Conservation (phyloP, 2,888 invertebrate genomes). For the Acanthosepion pharaonis region DNA sequence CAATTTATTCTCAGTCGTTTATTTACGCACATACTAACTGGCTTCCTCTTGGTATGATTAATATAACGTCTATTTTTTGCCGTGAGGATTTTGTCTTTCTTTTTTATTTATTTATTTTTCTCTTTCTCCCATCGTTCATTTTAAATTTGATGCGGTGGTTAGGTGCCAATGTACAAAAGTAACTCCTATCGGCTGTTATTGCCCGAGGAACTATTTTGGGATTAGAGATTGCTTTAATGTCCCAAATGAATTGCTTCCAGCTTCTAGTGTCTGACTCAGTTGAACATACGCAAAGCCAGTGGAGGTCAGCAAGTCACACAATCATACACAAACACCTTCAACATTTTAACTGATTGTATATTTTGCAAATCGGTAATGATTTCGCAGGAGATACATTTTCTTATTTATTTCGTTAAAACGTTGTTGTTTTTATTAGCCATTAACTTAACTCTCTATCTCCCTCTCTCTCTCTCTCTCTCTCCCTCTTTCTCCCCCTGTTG, state of each 20-base stretch:
- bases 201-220: background rate
- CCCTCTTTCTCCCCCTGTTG: too few relatives aligned
- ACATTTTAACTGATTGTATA: background rate
- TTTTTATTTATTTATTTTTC: background rate
- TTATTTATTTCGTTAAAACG: too few relatives aligned
- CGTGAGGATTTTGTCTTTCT: background rate
- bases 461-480: too few relatives aligned
- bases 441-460: too few relatives aligned
- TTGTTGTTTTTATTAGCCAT: too few relatives aligned
- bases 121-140: background rate
- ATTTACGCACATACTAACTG: too few relatives aligned
- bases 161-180: background rate
- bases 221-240: background rate
- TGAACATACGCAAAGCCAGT: background rate
- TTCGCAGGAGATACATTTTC: too few relatives aligned
- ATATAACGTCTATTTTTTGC: background rate
- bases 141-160: background rate
- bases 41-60: background rate
- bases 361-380: too few relatives aligned
- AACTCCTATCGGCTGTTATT: background rate
- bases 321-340: background rate
- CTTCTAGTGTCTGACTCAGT: background rate
- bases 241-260: background rate
- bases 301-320: background rate
- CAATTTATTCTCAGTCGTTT: too few relatives aligned